phyloP scores from a whole-genome alignment of 2,888 invertebrate species.

The Polylopha cassiicola region DNA sequence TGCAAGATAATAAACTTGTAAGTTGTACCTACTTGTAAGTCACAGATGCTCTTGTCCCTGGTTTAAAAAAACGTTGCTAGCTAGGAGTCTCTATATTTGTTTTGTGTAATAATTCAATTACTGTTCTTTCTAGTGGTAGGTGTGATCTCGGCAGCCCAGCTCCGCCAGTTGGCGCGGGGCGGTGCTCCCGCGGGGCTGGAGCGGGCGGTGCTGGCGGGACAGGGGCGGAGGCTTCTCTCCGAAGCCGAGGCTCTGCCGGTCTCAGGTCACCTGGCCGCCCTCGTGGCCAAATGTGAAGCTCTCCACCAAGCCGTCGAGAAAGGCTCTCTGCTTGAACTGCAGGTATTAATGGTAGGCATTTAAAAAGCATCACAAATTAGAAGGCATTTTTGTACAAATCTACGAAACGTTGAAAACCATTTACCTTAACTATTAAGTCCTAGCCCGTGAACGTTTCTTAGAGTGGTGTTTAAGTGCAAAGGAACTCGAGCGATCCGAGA shows the following conservation, averaged over 20 bases:
- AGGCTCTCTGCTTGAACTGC: constrained; percentile 82
- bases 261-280: constrained; percentile 69
- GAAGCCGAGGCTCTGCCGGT: constrained; percentile 52
- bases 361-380: not conserved
- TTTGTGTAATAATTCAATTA: not conserved
- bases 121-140: constrained; percentile 45
- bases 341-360: constrained; percentile 60
- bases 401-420: no score
- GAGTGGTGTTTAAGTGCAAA: no score
- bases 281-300: constrained; percentile 86
- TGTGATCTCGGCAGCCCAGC: constrained; percentile 48
- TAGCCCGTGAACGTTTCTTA: no score
- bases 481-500: no score
- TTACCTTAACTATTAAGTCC: no score
- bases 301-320: constrained; percentile 86
- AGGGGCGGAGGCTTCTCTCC: constrained; percentile 58
- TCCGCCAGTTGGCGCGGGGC: constrained; percentile 61
- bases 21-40: constrained; percentile 6
- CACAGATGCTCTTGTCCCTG: not conserved
- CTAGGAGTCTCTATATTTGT: constrained; percentile 22
- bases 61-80: constrained; percentile 28
- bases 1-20: not conserved
- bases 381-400: no score
- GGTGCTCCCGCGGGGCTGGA: constrained; percentile 62
- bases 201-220: constrained; percentile 64